Conservation (phyloP, 2,113 vertebrate species). For the Stictonetta naevosa region DNA sequence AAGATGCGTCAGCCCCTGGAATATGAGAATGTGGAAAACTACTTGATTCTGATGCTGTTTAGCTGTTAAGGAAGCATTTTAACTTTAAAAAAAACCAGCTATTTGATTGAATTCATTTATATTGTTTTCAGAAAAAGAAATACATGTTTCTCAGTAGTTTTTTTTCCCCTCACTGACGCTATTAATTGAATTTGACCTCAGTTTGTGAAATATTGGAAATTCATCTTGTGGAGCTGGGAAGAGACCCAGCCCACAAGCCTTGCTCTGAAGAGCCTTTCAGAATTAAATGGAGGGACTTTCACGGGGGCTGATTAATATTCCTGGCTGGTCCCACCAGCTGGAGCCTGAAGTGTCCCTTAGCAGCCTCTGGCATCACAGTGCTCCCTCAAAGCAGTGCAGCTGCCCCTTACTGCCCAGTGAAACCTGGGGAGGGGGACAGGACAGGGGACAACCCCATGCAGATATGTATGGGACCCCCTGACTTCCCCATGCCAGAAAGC, state of each 20-base stretch:
- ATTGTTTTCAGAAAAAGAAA: background rate
- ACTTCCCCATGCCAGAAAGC: background rate
- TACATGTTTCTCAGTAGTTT: background rate
- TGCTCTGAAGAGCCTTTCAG: background rate
- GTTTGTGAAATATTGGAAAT: slow-evolving; percentile 24
- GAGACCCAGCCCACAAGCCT: background rate
- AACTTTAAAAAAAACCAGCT: background rate
- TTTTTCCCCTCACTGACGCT: slow-evolving; percentile 1
- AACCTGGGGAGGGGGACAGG: background rate
- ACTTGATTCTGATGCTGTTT: background rate
- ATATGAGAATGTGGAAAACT: background rate
- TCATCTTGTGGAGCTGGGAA: background rate
- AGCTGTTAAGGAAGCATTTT: background rate
- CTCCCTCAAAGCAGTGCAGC: background rate
- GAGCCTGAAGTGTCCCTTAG: background rate
- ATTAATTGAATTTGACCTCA: slow-evolving; percentile 60
- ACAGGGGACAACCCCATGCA: background rate
- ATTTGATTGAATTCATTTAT: background rate
- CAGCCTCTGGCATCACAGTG: background rate
- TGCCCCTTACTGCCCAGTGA: background rate
- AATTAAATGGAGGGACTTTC: background rate
- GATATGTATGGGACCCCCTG: background rate
- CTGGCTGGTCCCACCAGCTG: background rate
- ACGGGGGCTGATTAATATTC: background rate
- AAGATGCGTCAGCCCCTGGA: background rate